Base-by-base conservation (phyloP, 2,113 vertebrate species). In the Mus pahari region DNA sequence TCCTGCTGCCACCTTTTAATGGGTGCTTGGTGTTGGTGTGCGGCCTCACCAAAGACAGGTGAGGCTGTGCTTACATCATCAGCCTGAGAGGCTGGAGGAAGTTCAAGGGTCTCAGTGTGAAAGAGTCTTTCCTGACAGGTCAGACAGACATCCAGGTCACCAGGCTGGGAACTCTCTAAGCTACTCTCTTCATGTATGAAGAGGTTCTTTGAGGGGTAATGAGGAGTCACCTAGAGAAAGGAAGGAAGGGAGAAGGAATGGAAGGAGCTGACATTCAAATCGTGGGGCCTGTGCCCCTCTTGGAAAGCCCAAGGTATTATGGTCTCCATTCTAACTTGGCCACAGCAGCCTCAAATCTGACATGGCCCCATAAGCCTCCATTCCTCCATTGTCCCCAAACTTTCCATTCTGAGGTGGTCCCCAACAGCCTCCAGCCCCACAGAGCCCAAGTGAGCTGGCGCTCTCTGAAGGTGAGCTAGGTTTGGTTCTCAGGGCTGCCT, bases 241-340 rank as follows among this genome's bases (percentile, higher is more conserved):
- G 60, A 68, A 68, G 45, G 55, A 50, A 50, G 8, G 42, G 39
- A 73, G 16, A 20, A 3, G 6, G 28, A 60, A 22, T 19, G 5
- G 45, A 62, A 66, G 22, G 28, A 39, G 33, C 7, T 31, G 19
- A 1, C 1, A 1, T 33, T 50, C 0, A 11, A 26, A 50, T 1
- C 36, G 0, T 0, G 5, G 66, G 42, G 64, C 58, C 12, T 16
- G 13, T 7, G 2, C 2, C 62, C 12, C 10, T 58, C 68, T 71
- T 2, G 2, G 62, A 1, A 28, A 58, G 45, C 39, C 2, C 5
- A 31, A 60, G 58, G 42, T 2, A 3, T 77, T 4, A 26, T 0
- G 42, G 26, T 60, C 26, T 17, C 36, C 3, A 36, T 22, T 36
- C 50, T 1, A 4, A 3, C 1, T 0, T 8, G 0, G 19, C 14